phyloP scores from a whole-genome alignment of 2,888 invertebrate species.

The Marasmarcha lunaedactyla region DNA sequence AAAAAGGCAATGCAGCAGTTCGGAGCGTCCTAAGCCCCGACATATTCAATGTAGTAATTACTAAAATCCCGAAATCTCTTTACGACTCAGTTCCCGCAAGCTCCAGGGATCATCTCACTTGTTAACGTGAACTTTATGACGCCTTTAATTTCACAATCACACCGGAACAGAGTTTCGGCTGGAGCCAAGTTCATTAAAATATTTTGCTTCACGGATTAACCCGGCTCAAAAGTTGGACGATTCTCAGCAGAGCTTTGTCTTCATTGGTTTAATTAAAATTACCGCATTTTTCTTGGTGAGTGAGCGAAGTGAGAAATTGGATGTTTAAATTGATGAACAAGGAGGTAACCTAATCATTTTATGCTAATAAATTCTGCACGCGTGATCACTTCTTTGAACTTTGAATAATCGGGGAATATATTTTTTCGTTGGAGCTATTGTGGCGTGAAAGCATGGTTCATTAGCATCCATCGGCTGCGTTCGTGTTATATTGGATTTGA shows the following conservation, averaged over 20 bases:
- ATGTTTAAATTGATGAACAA: no score
- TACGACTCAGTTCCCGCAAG: conserved; percentile 5
- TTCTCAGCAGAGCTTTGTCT: conserved; percentile 17
- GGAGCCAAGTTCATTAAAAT: conserved; percentile 45
- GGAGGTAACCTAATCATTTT: no score
- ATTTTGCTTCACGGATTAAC: conserved; percentile 38
- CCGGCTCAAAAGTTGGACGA: conserved; percentile 24
- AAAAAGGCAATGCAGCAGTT: no score
- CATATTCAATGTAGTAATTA: not conserved
- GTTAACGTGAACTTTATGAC: conserved; percentile 24
- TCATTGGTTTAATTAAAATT: conserved; percentile 17
- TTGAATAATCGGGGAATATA: no score
- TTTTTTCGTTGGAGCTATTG: no score
- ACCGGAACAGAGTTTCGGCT: conserved; percentile 25
- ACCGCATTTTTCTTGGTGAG: conserved; percentile 1
- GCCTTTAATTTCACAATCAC: conserved; percentile 40
- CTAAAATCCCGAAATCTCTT: conserved; percentile 1
- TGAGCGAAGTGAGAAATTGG: not conserved
- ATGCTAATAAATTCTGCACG: no score
- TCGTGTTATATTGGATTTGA: no score
- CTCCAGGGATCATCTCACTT: conserved; percentile 20
- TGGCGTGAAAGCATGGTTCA: no score
- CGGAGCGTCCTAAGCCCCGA: not conserved
- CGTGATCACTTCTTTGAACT: no score
- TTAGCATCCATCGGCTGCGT: no score